These are phyloP conservation scores for Nothocercus julius DNA, from an alignment of 2,113 vertebrate species.

Conservation along the genomic window DNA sequence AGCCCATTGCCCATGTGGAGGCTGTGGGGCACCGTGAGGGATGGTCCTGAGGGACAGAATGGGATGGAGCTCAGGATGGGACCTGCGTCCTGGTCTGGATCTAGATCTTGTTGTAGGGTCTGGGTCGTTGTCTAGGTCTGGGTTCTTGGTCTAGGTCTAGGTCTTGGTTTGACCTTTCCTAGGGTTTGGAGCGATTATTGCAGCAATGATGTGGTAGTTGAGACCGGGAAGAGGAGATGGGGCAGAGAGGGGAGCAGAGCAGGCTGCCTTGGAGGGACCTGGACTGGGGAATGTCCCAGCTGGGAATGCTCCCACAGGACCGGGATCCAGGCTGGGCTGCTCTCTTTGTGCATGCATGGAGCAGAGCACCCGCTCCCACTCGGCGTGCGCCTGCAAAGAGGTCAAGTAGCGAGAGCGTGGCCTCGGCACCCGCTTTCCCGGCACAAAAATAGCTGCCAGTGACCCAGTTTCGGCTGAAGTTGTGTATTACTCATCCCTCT, in stretches of 20 bases:
- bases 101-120: no score
- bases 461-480: conserved; percentile 12
- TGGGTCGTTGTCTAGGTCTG: no score
- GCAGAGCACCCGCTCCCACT: accelerated
- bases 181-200: background rate
- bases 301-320: no score
- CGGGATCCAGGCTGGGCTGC: no score
- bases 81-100: no score
- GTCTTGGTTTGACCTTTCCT: background rate
- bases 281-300: no score
- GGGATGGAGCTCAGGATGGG: no score
- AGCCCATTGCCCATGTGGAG: no score
- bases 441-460: conserved; percentile 25
- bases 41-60: no score
- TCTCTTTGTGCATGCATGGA: background rate
- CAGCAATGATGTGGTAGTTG: background rate
- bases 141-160: no score
- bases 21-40: no score
- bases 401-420: background rate
- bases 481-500: background rate
- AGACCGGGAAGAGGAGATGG: background rate
- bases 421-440: background rate
- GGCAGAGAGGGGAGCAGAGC: background rate
- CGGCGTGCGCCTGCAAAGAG: background rate
- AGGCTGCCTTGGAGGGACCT: no score